Percentiles rank a stretch among this genome's conserved stretches.
phyloP scores from a whole-genome alignment of 2,113 vertebrate species.

The Poeciliopsis turrubarensis region DNA sequence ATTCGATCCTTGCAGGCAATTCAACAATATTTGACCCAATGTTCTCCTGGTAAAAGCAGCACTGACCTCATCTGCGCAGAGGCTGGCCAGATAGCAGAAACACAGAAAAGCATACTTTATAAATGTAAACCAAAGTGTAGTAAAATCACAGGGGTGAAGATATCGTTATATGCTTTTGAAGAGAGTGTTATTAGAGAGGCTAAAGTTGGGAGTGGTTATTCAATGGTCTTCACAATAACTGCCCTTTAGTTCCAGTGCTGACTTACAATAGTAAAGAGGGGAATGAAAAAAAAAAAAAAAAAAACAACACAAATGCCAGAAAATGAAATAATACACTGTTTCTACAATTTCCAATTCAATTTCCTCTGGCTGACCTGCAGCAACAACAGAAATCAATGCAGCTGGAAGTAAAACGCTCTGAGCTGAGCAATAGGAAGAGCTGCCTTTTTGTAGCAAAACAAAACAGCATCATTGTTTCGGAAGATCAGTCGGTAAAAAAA shows the following conservation, averaged over 20 bases:
- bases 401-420: slow-evolving; percentile 63
- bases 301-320: slow-evolving; percentile 57
- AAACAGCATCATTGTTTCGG: slow-evolving; percentile 53
- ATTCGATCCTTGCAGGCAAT: slow-evolving; percentile 57
- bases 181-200: slow-evolving; percentile 67
- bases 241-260: slow-evolving; percentile 59
- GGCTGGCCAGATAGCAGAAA: slow-evolving; percentile 30
- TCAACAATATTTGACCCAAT: slow-evolving; percentile 58
- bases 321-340: slow-evolving; percentile 77
- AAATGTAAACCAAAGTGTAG: slow-evolving; percentile 67
- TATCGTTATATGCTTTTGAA: slow-evolving; percentile 75
- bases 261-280: slow-evolving; percentile 56
- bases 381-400: slow-evolving; percentile 78
- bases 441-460: slow-evolving; percentile 28
- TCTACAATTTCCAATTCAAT: slow-evolving; percentile 80
- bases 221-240: slow-evolving; percentile 67
- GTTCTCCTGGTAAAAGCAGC: slow-evolving; percentile 46
- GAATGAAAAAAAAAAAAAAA: background rate
- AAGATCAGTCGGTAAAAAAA: slow-evolving; percentile 38
- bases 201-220: slow-evolving; percentile 71
- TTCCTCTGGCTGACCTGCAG: slow-evolving; percentile 76
- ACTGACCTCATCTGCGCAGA: slow-evolving; percentile 42
- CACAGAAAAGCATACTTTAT: slow-evolving; percentile 50
- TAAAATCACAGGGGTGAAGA: slow-evolving; percentile 70
- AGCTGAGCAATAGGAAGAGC: slow-evolving; percentile 46